Evolutionary conservation across 2,888 invertebrate genomes (phyloP).

Genomic region (Pollenia angustigena): DNA sequence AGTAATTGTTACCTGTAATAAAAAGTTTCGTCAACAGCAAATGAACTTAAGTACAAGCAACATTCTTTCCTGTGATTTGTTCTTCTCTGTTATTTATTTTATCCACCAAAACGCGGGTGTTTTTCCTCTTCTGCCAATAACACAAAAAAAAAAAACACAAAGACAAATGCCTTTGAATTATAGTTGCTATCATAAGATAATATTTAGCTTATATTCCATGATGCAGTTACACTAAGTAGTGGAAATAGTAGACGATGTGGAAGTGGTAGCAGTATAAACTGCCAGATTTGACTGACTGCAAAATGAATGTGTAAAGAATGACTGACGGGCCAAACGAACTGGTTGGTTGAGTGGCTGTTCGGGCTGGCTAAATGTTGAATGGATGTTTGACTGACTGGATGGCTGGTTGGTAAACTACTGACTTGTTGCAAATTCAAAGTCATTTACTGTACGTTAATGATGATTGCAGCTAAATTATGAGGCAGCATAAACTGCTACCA

Average conservation of each 20-base stretch:
- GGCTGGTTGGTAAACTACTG: constrained; percentile 75
- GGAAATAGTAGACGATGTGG: constrained; percentile 23
- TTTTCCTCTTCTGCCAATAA: constrained; percentile 17
- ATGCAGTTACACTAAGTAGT: constrained; percentile 21
- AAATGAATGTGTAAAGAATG: constrained; percentile 69
- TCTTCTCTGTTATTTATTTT: constrained; percentile 27
- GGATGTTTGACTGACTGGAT: constrained; percentile 74
- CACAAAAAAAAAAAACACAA: constrained; percentile 13
- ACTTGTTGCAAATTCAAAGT: constrained; percentile 75
- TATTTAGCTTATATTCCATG: constrained; percentile 35
- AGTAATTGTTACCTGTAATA: constrained; percentile 70
- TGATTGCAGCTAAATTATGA: constrained; percentile 84
- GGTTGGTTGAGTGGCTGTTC: constrained; percentile 43
- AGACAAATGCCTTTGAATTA: constrained; percentile 63
- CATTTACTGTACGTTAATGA: constrained; percentile 80
- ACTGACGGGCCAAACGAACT: constrained; percentile 78
- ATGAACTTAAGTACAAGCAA: constrained; percentile 23
- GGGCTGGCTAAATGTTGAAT: constrained; percentile 58
- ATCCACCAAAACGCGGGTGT: constrained; percentile 71
- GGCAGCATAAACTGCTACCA: constrained; percentile 76
- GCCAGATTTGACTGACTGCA: constrained; percentile 79
- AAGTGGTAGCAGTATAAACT: constrained; percentile 70
- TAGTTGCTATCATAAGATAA: constrained; percentile 58
- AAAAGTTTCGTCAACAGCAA: constrained; percentile 39
- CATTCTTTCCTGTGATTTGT: constrained; percentile 24